phyloP scores from a whole-genome alignment of 2,888 invertebrate species.

The Melipona beecheii region DNA sequence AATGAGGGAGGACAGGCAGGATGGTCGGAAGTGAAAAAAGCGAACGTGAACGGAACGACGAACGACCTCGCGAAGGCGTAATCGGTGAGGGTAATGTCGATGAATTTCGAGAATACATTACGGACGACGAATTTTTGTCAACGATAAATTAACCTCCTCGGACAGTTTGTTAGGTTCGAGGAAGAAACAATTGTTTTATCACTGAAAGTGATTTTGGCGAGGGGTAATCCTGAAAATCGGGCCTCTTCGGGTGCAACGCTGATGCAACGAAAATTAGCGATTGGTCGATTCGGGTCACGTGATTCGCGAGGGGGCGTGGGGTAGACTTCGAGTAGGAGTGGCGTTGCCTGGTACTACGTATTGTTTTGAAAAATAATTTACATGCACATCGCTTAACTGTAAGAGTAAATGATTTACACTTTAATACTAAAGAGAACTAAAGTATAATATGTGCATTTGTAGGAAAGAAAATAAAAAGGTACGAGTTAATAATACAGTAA shows the following conservation, averaged over 20 bases:
- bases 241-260: too few species aligned
- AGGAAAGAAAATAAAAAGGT: too few species aligned
- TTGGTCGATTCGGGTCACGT: too few species aligned
- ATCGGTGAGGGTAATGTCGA: constrained; percentile 30
- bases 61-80: constrained; percentile 36
- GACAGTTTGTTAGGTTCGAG: neutral
- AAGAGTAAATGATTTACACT: too few species aligned
- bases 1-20: constrained; percentile 43
- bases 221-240: too few species aligned
- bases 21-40: constrained; percentile 30
- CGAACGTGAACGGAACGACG: constrained; percentile 33
- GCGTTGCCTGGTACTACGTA: neutral
- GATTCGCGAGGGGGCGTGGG: too few species aligned
- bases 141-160: neutral
- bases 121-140: neutral
- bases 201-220: too few species aligned
- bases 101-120: constrained; percentile 5
- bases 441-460: too few species aligned
- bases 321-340: too few species aligned
- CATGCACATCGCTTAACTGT: neutral
- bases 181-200: neutral
- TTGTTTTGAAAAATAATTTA: neutral
- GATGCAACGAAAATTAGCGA: too few species aligned
- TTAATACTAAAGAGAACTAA: too few species aligned
- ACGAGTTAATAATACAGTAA: too few species aligned